phyloP scores from a whole-genome alignment of 2,888 invertebrate genomes.

The Coremacera marginata region DNA sequence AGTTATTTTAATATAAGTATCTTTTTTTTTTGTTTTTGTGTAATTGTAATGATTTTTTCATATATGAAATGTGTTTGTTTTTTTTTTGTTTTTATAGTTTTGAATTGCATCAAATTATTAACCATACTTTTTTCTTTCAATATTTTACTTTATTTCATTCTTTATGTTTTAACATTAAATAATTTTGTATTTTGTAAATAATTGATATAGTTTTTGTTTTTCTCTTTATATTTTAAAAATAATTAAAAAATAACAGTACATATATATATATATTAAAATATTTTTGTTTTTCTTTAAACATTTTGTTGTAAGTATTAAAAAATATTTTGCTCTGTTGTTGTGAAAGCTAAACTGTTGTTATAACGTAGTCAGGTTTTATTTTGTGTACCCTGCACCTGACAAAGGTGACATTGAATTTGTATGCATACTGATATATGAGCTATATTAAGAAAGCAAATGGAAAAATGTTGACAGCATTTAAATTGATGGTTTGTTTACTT shows the following conservation, averaged over 20 bases:
- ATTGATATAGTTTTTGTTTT: conserved; percentile 28
- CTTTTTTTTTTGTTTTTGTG: not conserved
- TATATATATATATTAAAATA: not conserved
- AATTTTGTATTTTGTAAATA: conserved; percentile 24
- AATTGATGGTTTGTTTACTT: no score
- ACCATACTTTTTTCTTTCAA: not conserved
- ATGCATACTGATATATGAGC: no score
- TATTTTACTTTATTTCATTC: conserved; percentile 1
- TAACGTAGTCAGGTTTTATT: not conserved
- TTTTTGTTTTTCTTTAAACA: not conserved
- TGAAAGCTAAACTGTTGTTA: not conserved
- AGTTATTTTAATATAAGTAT: not conserved
- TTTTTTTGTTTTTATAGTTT: not conserved
- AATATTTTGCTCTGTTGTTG: not conserved
- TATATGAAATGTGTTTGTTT: conserved; percentile 9
- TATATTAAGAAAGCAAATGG: no score
- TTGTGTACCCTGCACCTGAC: not conserved
- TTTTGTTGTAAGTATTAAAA: not conserved
- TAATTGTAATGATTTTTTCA: not conserved
- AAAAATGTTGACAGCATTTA: no score
- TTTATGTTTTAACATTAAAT: conserved; percentile 15
- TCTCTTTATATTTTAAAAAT: not conserved
- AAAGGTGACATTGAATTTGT: no score
- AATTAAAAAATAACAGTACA: conserved; percentile 16
- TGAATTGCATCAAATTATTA: not conserved